Conservation (phyloP, 1,140 invertebrate genomes). For the Temnothorax nylanderi region DNA sequence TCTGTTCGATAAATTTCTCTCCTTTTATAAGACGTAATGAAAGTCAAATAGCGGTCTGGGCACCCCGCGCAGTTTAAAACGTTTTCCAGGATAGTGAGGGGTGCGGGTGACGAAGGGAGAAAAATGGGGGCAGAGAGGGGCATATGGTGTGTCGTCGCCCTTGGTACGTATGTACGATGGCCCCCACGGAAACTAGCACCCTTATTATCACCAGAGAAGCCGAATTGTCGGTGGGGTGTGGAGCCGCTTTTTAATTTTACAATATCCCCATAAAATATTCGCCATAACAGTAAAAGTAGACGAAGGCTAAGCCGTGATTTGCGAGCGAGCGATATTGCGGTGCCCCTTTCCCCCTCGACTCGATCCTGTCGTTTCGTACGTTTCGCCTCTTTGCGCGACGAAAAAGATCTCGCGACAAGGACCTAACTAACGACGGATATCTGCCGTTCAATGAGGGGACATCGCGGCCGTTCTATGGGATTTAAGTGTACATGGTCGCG, state of each 20-base stretch:
- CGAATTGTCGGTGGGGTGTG: slow-evolving; percentile 64
- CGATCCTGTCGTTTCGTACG: slow-evolving; percentile 6
- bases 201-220: slow-evolving; percentile 79
- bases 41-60: slow-evolving; percentile 85
- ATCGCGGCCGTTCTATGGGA: slow-evolving; percentile 39
- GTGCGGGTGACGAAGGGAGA: slow-evolving; percentile 35
- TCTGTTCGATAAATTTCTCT: slow-evolving; percentile 75
- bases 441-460: neutral
- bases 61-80: slow-evolving; percentile 78
- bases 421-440: slow-evolving; percentile 9
- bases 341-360: slow-evolving; percentile 7
- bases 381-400: neutral
- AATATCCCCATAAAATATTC: slow-evolving; percentile 84
- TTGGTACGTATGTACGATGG: slow-evolving; percentile 47
- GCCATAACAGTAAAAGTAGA: slow-evolving; percentile 80
- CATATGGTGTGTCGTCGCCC: slow-evolving; percentile 77
- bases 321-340: slow-evolving; percentile 79
- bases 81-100: slow-evolving; percentile 53
- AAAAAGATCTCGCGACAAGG: slow-evolving; percentile 14
- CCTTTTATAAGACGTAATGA: slow-evolving; percentile 83
- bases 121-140: slow-evolving; percentile 52
- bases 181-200: slow-evolving; percentile 67
- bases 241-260: slow-evolving; percentile 85
- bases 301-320: slow-evolving; percentile 82
- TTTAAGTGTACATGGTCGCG: slow-evolving; percentile 45